phyloP scores from a whole-genome alignment of 2,113 vertebrate species.

The Halichoeres trimaculatus region DNA sequence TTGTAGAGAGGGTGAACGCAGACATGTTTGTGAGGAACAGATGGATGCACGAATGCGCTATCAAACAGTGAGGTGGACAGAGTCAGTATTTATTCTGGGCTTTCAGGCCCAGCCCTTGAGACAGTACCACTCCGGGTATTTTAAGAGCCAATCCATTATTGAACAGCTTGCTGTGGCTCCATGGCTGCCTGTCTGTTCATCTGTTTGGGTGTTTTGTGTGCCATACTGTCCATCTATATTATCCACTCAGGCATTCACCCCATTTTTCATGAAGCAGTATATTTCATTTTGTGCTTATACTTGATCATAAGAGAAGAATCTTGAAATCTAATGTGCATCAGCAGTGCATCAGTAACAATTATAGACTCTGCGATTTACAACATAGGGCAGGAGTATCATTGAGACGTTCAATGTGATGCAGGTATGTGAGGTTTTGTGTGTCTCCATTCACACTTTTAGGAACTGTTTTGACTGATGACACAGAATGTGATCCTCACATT shows the following conservation, averaged over 20 bases:
- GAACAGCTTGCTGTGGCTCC: constrained; percentile 56
- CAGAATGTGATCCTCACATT: constrained; percentile 72
- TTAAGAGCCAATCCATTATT: constrained; percentile 74
- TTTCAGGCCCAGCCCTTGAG: constrained; percentile 44
- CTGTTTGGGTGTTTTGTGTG: constrained; percentile 18
- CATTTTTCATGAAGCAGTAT: background rate
- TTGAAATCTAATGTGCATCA: too few relatives aligned
- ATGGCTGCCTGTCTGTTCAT: constrained; percentile 15
- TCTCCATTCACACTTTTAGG: constrained; percentile 59
- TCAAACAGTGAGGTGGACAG: constrained; percentile 6
- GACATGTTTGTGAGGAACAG: background rate
- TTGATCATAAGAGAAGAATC: background rate
- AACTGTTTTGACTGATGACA: constrained; percentile 54
- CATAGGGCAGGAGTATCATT: background rate
- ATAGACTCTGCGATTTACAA: too few relatives aligned
- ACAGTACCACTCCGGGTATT: constrained; percentile 66
- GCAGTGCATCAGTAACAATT: too few relatives aligned
- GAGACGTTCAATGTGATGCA: background rate
- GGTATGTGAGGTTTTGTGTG: background rate
- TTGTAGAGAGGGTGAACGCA: background rate
- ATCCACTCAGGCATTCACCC: background rate
- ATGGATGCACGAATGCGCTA: background rate
- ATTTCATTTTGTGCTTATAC: background rate
- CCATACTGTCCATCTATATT: background rate
- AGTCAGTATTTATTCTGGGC: constrained; percentile 53